Evolutionary conservation across 64 coral and sea anemone species (phyloP), one percentile per base, ranked within the genome.

Genomic region (Pachyseris speciosa): DNA sequence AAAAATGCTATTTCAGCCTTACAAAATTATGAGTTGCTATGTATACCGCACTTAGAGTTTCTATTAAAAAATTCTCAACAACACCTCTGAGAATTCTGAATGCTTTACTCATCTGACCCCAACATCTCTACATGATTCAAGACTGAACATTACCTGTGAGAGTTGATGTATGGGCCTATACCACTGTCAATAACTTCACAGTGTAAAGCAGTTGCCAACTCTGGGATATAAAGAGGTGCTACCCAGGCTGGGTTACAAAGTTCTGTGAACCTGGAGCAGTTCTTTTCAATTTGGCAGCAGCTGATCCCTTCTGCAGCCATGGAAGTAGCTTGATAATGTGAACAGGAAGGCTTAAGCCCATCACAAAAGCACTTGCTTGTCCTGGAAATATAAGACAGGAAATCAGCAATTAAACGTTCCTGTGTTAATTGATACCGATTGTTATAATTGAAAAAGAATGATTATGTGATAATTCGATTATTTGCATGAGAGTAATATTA

Each of bases 221-320:
- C 44, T 7, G 75, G 30, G 9, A 90, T 47, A 9, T 91, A 61
- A n/a, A 96, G 71, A 27, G 95, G 95, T 16, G 69, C 95, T 37
- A 96, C 74, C 95, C 95, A 96, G 47, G 91, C 95, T 29, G 79
- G 95, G 57, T 96, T 96, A 55, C 95, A 96, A 37, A 93, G 69
- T 45, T 66, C 77, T 41, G 10, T 5, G 52, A 58, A 63, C 25
- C 10, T 63, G 19, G 77, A 81, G 55, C 77, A 81, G 33, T 81
- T 81, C 34, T 59, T 81, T 41, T 60, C 52, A 60, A 63, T 26
- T 25, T 40, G 19, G 40, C 77, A 81, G 52, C 77, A 81, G 60
- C 63, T 32, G 33, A 61, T 36, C 63, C 77, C 55, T 22, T 34
- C 53, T 7, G 60, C 4, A 38, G n/a, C 30, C 51, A 63, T 40